A percentile compares a stretch with the other conserved stretches of the same genome.
Evolutionary conservation across 2,797 vertebrate species (phyloP).

Genomic region (Pseudochirops corinnae): DNA sequence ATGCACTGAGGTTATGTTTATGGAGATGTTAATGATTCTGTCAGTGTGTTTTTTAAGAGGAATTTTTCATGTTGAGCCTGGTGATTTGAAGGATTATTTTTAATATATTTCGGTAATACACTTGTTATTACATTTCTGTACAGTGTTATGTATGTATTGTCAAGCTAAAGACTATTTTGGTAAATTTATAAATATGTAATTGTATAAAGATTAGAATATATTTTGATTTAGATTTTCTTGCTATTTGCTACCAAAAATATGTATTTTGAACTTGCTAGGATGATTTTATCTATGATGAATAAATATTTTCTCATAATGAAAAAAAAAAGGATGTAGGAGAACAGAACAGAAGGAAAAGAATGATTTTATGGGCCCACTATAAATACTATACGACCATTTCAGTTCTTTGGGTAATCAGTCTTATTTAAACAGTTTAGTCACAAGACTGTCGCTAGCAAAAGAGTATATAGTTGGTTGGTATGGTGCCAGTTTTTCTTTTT

Average conservation of each 20-base stretch:
- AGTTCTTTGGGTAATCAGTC: conserved; percentile 62
- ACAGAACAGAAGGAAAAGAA: conserved; percentile 50
- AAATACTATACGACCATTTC: conserved; percentile 48
- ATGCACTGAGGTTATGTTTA: conserved; percentile 83
- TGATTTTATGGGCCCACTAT: conserved; percentile 66
- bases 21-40: conserved; percentile 68
- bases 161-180: conserved; percentile 85
- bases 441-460: conserved; percentile 51
- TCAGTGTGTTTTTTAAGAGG: conserved; percentile 69
- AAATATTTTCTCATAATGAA: conserved; percentile 55
- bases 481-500: background rate
- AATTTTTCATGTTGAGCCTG: conserved; percentile 79
- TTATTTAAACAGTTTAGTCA: conserved; percentile 42
- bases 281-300: conserved; percentile 74
- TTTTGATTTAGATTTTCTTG: conserved; percentile 85
- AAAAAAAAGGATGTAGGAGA: conserved; percentile 55
- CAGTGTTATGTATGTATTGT: conserved; percentile 85
- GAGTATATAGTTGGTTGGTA: conserved; percentile 22
- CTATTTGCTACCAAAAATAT: conserved; percentile 84
- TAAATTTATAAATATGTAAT: conserved; percentile 82
- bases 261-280: conserved; percentile 82
- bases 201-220: conserved; percentile 85
- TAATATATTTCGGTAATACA: conserved; percentile 80
- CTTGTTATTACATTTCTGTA: conserved; percentile 83
- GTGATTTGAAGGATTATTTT: conserved; percentile 82